Base-by-base conservation (phyloP, 2,888 invertebrate species). In the Leptothorax acervorum region DNA sequence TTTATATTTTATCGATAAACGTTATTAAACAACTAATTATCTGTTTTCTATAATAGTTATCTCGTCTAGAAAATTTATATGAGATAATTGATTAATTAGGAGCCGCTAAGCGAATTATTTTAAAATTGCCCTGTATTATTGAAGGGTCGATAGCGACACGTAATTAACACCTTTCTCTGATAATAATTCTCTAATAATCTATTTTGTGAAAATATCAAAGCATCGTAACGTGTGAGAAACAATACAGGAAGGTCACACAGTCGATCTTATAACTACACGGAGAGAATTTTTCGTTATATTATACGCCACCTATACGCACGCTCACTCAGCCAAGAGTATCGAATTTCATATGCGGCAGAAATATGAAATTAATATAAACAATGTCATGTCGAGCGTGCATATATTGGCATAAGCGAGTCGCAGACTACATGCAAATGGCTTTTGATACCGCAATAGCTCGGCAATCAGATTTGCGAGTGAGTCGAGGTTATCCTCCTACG, bases 391-490 rank as follows among this genome's bases (percentile, higher is more conserved):
- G n/a, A 4, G 51, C 18, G 23, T 23, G 65, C 9, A 45, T 79
- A 68, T 62, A 57, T 57, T 62, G 23, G 55, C 68, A 81, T 87
- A 78, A 86, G 90, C 87, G 82, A 83, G 82, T 84, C 65, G 75
- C 85, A 87, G 89, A 90, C 91, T 91, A 91, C 87, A 86, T 74
- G 83, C 78, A 86, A 90, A 87, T 85, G 87, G 85, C 86, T 87
- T 83, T 76, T 85, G 86, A 86, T 87, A 83, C 78, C 82, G 85
- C 87, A 87, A 90, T 90, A 84, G 82, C 84, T 65, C 35, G 86
- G 66, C 89, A 85, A 90, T 89, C 74, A 88, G 89, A 89, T 90
- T 90, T 86, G 76, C 86, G 83, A 83, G 84, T 78, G 89, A 86
- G 85, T 85, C 88, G 83, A 66, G 86, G 85, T 89, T 88, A 86